Evolutionary conservation across 1,140 invertebrate species (phyloP), one percentile per base, ranked within the genome.

Genomic region (Liolophura sinensis): DNA sequence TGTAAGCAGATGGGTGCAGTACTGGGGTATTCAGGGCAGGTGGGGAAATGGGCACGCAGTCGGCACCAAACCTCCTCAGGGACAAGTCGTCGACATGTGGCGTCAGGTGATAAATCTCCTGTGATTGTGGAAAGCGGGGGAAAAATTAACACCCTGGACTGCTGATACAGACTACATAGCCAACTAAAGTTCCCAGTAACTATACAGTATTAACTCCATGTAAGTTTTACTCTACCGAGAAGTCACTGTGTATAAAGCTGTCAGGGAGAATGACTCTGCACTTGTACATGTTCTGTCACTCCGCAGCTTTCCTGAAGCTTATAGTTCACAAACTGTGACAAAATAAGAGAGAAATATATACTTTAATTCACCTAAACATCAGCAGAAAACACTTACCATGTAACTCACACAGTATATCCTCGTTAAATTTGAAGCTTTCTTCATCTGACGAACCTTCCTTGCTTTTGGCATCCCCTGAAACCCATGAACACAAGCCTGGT

Each of bases 1-100:
- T 83, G 73, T 51, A 73, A 65, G 77, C 88, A 89, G 0, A 83
- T 67, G 14, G 69, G 24, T 22, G 82, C 74, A 40, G 70, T 68
- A 16, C 73, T 48, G 0, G 73, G 47, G 72, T 87, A 88, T 66
- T 87, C 84, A 25, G 84, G 83, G 52, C 86, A 84, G 27, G 83
- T 76, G 7, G 87, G 87, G 78, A 89, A 90, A 79, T 89, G 88
- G 67, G 84, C 85, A 66, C 79, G 78, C 16, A 89, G 71, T 64
- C 87, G 86, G 16, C 70, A 67, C 88, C 88, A 90, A 0, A 85
- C 86, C 74, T 84, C 82, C 4, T 76, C 65, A 5, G 85, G 82
- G 6, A 89, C 83, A 46, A 87, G 70, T 71, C 84, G 86, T 49
- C 87, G 66, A 65, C 77, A 73, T 27, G 65, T 73, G 31, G 71